These are phyloP conservation scores for Littorina saxatilis DNA, from an alignment of 1,140 invertebrate genomes.

Conservation along the genomic window DNA sequence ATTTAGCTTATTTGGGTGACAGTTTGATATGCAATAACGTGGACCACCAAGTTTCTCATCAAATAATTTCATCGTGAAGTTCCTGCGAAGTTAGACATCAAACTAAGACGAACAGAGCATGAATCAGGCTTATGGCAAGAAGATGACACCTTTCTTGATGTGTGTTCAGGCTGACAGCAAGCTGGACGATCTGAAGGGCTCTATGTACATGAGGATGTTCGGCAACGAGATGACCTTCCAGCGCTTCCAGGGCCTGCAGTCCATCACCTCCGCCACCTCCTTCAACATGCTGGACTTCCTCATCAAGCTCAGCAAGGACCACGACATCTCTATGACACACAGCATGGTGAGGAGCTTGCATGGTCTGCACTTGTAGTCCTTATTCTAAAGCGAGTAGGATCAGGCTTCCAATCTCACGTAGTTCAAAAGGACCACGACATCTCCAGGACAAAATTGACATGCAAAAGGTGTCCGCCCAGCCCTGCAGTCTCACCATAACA, in stretches of 20 bases:
- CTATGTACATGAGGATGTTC: constrained; percentile 73
- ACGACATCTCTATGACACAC: constrained; percentile 76
- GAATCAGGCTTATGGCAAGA: no score
- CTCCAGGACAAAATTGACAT: neutral
- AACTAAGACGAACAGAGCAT: no score
- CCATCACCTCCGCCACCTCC: constrained; percentile 65
- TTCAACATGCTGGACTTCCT: constrained; percentile 81
- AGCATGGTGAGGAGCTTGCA: constrained; percentile 72
- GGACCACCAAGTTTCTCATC: no score
- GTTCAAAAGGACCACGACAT: no score
- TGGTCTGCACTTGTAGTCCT: no score
- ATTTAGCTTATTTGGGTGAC: no score
- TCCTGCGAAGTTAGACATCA: no score
- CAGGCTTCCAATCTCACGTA: no score
- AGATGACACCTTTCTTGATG: no score
- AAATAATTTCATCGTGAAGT: no score
- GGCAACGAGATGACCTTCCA: constrained; percentile 74
- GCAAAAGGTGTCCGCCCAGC: neutral
- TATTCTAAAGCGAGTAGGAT: no score
- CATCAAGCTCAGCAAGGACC: constrained; percentile 66
- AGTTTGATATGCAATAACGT: no score
- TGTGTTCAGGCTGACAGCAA: neutral
- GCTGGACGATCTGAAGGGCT: constrained; percentile 64
- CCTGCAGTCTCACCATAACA: neutral
- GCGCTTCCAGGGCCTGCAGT: constrained; percentile 78